Evolutionary conservation across 2,113 vertebrate species (phyloP).

Genomic region (Brevimyrus niger): DNA sequence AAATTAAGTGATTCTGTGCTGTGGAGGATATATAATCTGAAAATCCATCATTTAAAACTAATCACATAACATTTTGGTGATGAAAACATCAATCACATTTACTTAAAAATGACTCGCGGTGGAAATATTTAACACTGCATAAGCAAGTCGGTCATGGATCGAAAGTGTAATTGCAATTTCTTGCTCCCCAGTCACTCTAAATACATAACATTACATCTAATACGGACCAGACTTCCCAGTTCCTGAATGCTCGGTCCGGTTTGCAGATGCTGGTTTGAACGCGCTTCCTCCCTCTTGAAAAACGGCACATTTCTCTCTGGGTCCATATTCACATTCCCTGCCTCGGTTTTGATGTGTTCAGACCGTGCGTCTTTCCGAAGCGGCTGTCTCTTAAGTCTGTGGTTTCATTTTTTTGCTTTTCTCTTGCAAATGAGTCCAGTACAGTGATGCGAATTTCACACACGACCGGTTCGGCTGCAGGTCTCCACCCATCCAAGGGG

Average conservation of each 20-base stretch:
- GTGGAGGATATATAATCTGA: neutral
- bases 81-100: neutral
- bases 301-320: neutral
- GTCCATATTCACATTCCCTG: neutral
- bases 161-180: neutral
- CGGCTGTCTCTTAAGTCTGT: neutral
- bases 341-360: neutral
- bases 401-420: neutral
- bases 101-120: neutral
- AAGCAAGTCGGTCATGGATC: neutral
- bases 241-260: neutral
- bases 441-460: conserved; percentile 48
- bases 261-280: neutral
- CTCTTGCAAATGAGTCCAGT: conserved; percentile 49
- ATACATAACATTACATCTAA: neutral
- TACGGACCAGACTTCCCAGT: neutral
- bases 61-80: neutral
- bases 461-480: neutral
- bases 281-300: neutral
- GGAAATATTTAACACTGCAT: neutral
- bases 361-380: neutral
- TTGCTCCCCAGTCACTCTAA: neutral
- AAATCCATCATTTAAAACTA: neutral
- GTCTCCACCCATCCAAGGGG: neutral
- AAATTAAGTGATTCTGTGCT: neutral